A percentile compares a stretch with the other conserved stretches of the same genome.
phyloP scores from a whole-genome alignment of 2,888 invertebrate genomes.

The Molorchus minor region DNA sequence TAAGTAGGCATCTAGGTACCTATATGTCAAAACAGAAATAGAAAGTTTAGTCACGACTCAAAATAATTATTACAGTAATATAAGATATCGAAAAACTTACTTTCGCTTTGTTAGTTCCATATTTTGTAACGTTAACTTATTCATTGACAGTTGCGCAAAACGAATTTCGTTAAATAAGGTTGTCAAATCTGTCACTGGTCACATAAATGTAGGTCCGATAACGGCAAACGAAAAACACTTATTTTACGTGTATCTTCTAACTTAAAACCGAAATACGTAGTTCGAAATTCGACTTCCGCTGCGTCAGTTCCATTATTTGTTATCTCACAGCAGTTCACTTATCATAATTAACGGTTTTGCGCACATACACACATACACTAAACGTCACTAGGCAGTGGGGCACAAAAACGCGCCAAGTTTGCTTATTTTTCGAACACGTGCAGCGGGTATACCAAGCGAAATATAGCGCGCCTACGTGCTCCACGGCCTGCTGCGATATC shows the following conservation, averaged over 20 bases:
- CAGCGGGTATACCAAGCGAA: neutral
- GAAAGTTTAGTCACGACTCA: too few relatives aligned
- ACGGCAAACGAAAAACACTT: conserved; percentile 4
- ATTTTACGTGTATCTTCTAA: neutral
- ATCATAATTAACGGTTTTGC: conserved; percentile 11
- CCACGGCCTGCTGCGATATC: conserved; percentile 9
- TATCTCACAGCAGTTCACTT: conserved; percentile 14
- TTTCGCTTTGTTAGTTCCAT: conserved; percentile 23
- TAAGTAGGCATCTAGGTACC: too few relatives aligned
- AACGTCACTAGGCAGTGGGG: neutral
- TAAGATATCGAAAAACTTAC: conserved; percentile 20
- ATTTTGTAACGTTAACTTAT: conserved; percentile 9
- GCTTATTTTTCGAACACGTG: conserved; percentile 15
- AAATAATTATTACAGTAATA: neutral
- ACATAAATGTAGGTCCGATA: conserved; percentile 11
- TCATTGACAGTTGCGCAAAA: neutral
- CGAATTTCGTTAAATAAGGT: neutral
- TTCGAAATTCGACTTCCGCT: conserved; percentile 16
- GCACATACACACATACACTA: conserved; percentile 4
- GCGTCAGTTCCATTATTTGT: conserved; percentile 15
- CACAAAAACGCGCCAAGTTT: conserved; percentile 19
- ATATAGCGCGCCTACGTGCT: conserved; percentile 16
- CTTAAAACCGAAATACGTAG: conserved; percentile 1
- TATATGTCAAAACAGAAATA: too few relatives aligned
- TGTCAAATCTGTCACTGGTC: conserved; percentile 16